phyloP scores from a whole-genome alignment of 2,888 invertebrate species.

The Lymantria monacha region DNA sequence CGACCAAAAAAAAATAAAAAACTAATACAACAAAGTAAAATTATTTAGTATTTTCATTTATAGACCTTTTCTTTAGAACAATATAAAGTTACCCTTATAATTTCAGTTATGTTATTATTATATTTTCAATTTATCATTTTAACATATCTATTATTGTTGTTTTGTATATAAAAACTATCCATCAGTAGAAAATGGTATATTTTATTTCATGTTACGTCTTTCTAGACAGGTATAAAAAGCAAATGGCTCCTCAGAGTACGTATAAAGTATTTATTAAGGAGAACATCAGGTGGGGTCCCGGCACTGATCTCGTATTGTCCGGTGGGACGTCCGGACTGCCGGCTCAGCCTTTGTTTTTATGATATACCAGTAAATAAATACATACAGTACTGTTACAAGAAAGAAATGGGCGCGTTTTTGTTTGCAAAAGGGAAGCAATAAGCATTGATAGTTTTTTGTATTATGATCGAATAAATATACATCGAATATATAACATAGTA shows the following conservation, averaged over 20 bases:
- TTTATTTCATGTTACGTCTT: conserved; percentile 43
- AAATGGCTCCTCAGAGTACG: conserved; percentile 39
- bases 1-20: too few species aligned
- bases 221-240: conserved; percentile 43
- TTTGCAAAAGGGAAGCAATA: neutral
- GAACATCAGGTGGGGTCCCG: conserved; percentile 12
- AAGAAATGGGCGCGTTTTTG: neutral
- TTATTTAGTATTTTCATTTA: too few species aligned
- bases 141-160: too few species aligned
- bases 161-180: too few species aligned
- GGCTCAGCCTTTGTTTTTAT: conserved; percentile 52
- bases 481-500: too few species aligned
- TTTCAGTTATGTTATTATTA: too few species aligned
- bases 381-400: neutral
- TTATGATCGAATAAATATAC: neutral
- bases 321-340: conserved; percentile 31
- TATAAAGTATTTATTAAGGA: conserved; percentile 64
- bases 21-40: too few species aligned
- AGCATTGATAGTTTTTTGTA: neutral
- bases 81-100: too few species aligned
- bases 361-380: conserved; percentile 16
- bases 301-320: conserved; percentile 25
- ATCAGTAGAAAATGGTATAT: conserved; percentile 14
- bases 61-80: too few species aligned
- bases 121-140: too few species aligned